Evolutionary conservation across 2,113 vertebrate genomes (phyloP).

Genomic region (Chionodraco myersi): DNA sequence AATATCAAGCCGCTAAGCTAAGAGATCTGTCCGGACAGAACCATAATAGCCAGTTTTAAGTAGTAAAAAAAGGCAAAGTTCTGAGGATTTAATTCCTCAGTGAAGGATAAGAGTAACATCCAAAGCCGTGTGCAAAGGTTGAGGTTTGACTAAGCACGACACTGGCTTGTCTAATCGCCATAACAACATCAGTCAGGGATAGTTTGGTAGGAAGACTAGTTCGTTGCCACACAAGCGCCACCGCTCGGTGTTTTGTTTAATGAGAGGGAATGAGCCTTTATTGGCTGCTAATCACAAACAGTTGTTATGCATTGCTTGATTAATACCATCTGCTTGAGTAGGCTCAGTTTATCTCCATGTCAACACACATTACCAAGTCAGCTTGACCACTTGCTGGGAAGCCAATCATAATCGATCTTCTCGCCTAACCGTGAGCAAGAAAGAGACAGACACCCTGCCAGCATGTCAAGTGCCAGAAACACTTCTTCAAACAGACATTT

Average conservation of each 20-base stretch:
- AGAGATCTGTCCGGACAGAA: too few relatives aligned
- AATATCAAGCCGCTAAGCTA: too few relatives aligned
- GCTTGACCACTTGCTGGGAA: conserved; percentile 59
- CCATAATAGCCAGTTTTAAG: not conserved
- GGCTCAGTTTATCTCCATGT: conserved; percentile 72
- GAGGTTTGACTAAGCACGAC: conserved; percentile 31
- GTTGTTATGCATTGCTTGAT: conserved; percentile 74
- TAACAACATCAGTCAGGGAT: conserved; percentile 29
- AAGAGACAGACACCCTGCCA: conserved; percentile 39
- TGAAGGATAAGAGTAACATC: conserved; percentile 3
- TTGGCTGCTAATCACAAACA: conserved; percentile 54
- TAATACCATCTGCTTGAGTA: conserved; percentile 68
- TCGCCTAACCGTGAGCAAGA: conserved; percentile 15
- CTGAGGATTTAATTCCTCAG: not conserved
- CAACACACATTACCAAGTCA: conserved; percentile 70
- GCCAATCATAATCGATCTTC: conserved; percentile 74
- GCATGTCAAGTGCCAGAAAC: conserved; percentile 68
- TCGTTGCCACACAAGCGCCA: conserved; percentile 24
- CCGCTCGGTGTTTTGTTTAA: conserved; percentile 44
- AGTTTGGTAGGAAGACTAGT: conserved; percentile 11
- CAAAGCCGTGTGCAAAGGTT: conserved; percentile 22
- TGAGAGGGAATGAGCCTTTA: conserved; percentile 43
- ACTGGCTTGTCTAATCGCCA: conserved; percentile 28
- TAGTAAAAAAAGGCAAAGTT: conserved; percentile 1
- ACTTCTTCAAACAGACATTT: conserved; percentile 67